Conservation (phyloP, 2,888 invertebrate species). For the Cantharis rustica region DNA sequence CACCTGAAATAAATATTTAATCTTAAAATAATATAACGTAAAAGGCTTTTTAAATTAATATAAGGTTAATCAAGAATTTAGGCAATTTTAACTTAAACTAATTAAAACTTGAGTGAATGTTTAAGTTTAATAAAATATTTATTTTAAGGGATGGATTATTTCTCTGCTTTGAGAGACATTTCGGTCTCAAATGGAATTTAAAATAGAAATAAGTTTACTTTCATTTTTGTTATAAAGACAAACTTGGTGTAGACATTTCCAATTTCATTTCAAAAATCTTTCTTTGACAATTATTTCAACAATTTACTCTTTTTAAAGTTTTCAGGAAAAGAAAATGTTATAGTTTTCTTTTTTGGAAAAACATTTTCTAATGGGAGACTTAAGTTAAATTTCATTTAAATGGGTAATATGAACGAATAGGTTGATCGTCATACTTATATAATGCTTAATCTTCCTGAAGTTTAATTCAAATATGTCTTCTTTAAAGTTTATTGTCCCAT, state of each 20-base stretch:
- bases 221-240: neutral
- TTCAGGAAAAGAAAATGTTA: neutral
- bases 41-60: neutral
- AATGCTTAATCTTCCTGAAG: neutral
- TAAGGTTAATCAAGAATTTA: neutral
- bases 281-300: neutral
- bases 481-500: neutral
- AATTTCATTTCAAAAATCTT: neutral
- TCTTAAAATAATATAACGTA: neutral
- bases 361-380: too few species aligned
- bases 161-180: neutral
- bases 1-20: conserved; percentile 53
- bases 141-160: neutral
- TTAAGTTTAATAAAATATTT: neutral
- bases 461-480: neutral
- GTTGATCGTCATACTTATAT: neutral
- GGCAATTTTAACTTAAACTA: neutral
- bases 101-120: neutral
- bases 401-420: neutral
- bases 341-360: too few species aligned
- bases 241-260: neutral
- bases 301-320: neutral
- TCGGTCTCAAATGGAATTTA: neutral
- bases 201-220: neutral
- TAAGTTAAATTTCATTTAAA: neutral